phyloP scores from a whole-genome alignment of 1,140 invertebrate species.

The Neodiprion pinetum region DNA sequence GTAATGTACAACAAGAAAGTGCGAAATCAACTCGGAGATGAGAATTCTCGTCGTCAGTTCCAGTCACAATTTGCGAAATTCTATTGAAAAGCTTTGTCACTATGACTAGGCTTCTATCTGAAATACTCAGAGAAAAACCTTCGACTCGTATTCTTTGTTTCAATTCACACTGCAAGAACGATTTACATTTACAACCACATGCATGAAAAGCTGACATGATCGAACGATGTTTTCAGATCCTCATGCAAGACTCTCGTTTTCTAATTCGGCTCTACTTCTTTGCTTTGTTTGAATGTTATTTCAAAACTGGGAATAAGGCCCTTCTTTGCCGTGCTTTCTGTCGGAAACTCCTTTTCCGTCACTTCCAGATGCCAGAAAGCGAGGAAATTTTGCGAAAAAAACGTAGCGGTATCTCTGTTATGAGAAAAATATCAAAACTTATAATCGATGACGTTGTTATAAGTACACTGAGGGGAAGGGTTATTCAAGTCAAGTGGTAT shows the following conservation, averaged over 20 bases:
- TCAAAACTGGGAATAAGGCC: not conserved
- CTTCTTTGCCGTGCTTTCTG: not conserved
- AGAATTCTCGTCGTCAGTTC: not conserved
- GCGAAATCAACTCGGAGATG: not conserved
- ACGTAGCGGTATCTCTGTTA: no score
- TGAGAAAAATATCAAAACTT: no score
- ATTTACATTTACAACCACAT: not conserved
- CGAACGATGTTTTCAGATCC: not conserved
- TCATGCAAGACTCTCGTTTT: not conserved
- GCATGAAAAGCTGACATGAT: not conserved
- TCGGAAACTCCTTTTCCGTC: not conserved
- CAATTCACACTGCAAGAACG: not conserved
- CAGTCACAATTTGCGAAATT: not conserved
- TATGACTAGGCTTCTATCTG: constrained; percentile 5
- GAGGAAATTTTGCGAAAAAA: no score
- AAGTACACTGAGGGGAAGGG: no score
- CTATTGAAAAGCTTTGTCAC: constrained; percentile 14
- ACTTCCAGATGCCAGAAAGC: no score
- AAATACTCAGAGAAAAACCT: not conserved
- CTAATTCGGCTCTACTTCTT: not conserved
- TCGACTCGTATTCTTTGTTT: not conserved
- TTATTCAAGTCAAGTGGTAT: no score
- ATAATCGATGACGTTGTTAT: no score
- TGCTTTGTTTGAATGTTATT: not conserved
- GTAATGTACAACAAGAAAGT: constrained; percentile 62